Base-by-base conservation (phyloP, 2,888 invertebrate species). In the Quadroppia sp. region DNA sequence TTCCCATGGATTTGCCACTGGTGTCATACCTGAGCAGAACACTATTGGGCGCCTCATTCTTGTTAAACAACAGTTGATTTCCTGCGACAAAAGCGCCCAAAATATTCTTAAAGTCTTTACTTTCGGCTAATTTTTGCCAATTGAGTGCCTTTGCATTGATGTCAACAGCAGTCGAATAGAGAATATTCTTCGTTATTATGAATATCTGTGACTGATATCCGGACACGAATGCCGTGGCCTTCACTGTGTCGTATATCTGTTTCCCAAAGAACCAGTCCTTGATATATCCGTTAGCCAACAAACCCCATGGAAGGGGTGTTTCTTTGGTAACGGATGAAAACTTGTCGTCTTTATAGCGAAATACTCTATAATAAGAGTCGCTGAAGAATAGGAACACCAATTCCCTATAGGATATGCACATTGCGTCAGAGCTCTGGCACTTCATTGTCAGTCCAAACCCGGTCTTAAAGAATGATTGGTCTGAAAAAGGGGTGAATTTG, bases 391-490 rank as follows among this genome's bases (percentile, higher is more conserved):
- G 36, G 23, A 67, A 67, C 13, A 67, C 42, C 67, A 67, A 23
- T 23, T 67, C 40, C 30, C 32, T 15, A 42, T 40, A 67, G 13
- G 36, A 20, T 13, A 40, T 67, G 13, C 67, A 67, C 1, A 1
- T 67, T 11, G 36, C 15, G 36, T 67, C 40, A 23, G 40, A 13
- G 32, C 6, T n/a, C 3, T 32, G 30, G 23, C 67, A 67, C n/a
- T 67, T 67, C 40, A 67, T 17, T 6, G 28, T 67, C 1, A 67
- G 23, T 3, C 67, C 67, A 23, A 67, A 67, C 2, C 67, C 67
- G 4, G 40, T 3, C n/a, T 30, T 36, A 15, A 67, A 20, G 7
- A 40, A 11, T 11, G 42, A 40, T 40, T 40, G 2, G 23, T 17
- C 36, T 9, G 3, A 17, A 17, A 23, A 3, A 53, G 20, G 53